phyloP scores from a whole-genome alignment of 2,113 vertebrate species.

The Tyto alba region DNA sequence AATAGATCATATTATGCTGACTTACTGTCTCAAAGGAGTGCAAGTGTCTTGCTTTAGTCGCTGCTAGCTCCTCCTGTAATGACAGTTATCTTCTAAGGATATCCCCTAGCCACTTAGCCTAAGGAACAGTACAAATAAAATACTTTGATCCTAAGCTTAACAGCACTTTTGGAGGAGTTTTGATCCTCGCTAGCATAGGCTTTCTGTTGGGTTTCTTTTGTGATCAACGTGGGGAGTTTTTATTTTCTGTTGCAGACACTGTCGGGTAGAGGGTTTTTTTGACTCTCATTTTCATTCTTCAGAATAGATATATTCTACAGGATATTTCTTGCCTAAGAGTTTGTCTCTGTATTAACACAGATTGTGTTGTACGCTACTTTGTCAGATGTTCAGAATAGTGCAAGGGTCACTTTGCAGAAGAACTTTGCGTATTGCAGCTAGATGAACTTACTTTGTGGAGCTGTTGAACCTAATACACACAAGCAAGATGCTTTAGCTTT shows the following conservation, averaged over 20 bases:
- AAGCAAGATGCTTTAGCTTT: not conserved
- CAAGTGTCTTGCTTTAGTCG: not conserved
- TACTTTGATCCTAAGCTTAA: not conserved
- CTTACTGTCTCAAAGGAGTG: not conserved
- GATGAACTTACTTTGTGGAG: not conserved
- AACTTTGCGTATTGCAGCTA: fast-evolving
- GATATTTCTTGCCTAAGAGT: not conserved
- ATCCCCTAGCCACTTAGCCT: not conserved
- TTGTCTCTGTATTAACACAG: not conserved
- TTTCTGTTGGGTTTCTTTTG: not conserved
- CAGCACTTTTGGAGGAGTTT: not conserved
- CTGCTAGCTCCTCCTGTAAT: not conserved
- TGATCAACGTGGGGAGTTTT: not conserved
- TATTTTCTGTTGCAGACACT: not conserved
- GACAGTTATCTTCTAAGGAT: not conserved
- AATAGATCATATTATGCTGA: not conserved
- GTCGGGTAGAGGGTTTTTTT: not conserved
- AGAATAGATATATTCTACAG: not conserved
- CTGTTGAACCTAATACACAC: not conserved
- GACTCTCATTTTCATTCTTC: not conserved
- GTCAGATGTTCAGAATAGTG: not conserved
- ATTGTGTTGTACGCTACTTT: not conserved
- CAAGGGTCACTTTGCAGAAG: not conserved
- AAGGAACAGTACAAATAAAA: not conserved
- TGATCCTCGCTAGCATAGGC: not conserved